A percentile compares a stretch with the other conserved stretches of the same genome.
Evolutionary conservation across 2,113 vertebrate species (phyloP).

Genomic region (Maccullochella peelii): DNA sequence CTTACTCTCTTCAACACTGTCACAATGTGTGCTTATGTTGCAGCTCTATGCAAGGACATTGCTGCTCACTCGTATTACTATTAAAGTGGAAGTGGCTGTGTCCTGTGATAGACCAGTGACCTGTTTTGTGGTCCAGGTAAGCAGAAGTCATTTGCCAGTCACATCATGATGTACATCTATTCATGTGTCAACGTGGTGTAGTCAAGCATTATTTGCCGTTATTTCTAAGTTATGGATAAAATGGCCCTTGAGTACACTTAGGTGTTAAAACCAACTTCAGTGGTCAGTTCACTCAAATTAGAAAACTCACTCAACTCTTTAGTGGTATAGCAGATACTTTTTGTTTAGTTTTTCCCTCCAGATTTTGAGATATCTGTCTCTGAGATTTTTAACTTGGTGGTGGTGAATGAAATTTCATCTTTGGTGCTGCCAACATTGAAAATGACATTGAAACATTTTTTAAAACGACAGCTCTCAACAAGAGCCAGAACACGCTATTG

Average conservation of each 20-base stretch:
- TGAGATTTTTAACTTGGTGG: background rate
- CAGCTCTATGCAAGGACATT: slow-evolving; percentile 30
- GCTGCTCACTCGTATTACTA: background rate
- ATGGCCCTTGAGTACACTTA: background rate
- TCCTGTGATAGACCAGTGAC: slow-evolving; percentile 23
- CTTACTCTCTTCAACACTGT: background rate
- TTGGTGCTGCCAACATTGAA: background rate
- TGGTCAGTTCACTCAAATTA: background rate
- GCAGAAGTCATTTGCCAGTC: slow-evolving; percentile 3
- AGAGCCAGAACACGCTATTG: background rate
- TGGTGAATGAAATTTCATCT: background rate
- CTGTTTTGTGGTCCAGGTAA: slow-evolving; percentile 51
- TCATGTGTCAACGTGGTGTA: background rate
- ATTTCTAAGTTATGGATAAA: background rate
- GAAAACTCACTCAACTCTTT: background rate
- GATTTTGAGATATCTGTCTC: background rate
- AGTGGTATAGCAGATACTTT: background rate
- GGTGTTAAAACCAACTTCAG: background rate
- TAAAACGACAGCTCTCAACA: background rate
- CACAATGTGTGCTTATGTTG: background rate
- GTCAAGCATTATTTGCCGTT: background rate
- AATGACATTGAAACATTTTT: slow-evolving; percentile 23
- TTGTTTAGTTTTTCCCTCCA: background rate
- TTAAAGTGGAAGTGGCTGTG: slow-evolving; percentile 24
- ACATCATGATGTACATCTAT: background rate